phyloP scores from a whole-genome alignment of 2,888 invertebrate species.

The Baccha elongata region DNA sequence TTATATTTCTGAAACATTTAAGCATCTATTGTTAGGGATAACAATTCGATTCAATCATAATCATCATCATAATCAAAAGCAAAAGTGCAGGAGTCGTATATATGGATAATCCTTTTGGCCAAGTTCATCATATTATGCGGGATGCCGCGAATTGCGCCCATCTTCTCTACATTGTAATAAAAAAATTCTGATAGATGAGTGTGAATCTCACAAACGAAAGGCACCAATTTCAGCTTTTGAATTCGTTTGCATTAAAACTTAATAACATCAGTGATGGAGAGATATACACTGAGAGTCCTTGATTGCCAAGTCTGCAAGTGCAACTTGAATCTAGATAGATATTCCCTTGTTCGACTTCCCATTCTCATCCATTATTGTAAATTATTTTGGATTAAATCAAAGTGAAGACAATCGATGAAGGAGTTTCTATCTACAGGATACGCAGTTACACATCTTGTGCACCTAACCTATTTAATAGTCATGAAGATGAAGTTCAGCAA shows the following conservation, averaged over 20 bases:
- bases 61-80: conserved; percentile 29
- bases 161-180: conserved; percentile 7
- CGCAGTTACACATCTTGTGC: background rate
- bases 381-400: conserved; percentile 66
- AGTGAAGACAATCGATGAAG: conserved; percentile 57
- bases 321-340: background rate
- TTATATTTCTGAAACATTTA: conserved; percentile 60
- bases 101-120: conserved; percentile 36
- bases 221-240: conserved; percentile 1
- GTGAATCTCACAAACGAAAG: conserved; percentile 16
- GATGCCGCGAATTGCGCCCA: background rate
- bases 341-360: conserved; percentile 11
- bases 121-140: background rate
- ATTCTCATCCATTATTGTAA: conserved; percentile 51
- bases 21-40: conserved; percentile 61
- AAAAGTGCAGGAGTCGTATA: conserved; percentile 9
- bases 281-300: background rate
- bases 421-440: conserved; percentile 1
- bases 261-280: conserved; percentile 35
- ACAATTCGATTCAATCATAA: conserved; percentile 71
- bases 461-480: background rate
- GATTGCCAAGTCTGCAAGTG: background rate
- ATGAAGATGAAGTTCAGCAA: conserved; percentile 34
- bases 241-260: conserved; percentile 54
- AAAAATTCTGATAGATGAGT: background rate